Evolutionary conservation across 2,113 vertebrate genomes (phyloP), one percentile per base, ranked within the genome.

Genomic region (Aix galericulata): DNA sequence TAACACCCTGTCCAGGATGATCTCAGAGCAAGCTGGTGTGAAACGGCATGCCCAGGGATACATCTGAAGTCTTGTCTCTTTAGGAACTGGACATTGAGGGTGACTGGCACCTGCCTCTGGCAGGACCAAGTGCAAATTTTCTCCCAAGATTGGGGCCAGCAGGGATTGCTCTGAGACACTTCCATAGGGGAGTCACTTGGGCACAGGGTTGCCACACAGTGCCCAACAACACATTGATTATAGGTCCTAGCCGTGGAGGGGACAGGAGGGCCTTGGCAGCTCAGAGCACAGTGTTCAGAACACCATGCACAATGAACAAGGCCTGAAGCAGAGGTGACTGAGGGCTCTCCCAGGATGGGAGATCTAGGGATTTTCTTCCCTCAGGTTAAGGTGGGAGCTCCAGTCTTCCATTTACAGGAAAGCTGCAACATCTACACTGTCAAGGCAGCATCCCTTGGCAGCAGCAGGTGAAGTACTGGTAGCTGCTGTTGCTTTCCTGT

Each of bases 161-260:
- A 36, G 21, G 16, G 9, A 8, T 22, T 75, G 21, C 13, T 56
- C 60, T 66, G 82, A 56, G 16, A 11, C 22, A 27, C 21, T 55
- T 42, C 44, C 46, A 7, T 4, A 64, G 21, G 38, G 29, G 32
- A 64, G 42, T 32, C 26, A 32, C 5, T 0, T 0, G 26, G 6
- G 50, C 66, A 32, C 18, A 66, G 66, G 27, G 15, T 29, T 55
- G 27, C 10, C n/a, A 17, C 2, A 0, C 48, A n/a, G n/a, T 72
- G 38, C 23, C 44, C 69, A 36, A 36, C 34, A 67, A 31, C 52
- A 52, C 36, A 31, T 42, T 32, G 44, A 16, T 44, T 67, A 26
- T 13, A 7, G 0, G 52, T 74, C 25, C 38, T 74, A 44, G 27
- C 26, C 1, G 1, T 59, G 52, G 34, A 50, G 23, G 9, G 9